Percentiles rank a stretch among this genome's conserved stretches.
Evolutionary conservation across 2,113 vertebrate genomes (phyloP).

Genomic region (Centropus bengalensis): DNA sequence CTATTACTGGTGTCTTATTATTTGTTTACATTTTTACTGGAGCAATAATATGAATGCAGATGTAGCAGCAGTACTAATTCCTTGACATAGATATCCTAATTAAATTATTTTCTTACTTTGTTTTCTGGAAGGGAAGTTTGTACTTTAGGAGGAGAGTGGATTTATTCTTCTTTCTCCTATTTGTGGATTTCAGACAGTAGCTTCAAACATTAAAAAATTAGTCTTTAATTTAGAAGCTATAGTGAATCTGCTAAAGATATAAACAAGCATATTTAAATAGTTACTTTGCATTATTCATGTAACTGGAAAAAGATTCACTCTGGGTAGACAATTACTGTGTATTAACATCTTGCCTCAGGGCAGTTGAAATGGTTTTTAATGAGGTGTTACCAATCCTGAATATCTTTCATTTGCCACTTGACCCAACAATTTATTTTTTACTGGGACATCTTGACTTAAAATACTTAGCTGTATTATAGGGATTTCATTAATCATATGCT

Average conservation of each 20-base stretch:
- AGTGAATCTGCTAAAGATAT: constrained; percentile 49
- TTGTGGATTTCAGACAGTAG: constrained; percentile 8
- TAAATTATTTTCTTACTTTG: constrained; percentile 1
- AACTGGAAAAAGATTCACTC: constrained; percentile 46
- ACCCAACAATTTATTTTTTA: constrained; percentile 63
- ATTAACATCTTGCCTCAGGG: constrained; percentile 67
- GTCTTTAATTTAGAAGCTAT: constrained; percentile 11
- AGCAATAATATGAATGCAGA: constrained; percentile 23
- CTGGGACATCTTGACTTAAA: constrained; percentile 31
- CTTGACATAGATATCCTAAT: not conserved
- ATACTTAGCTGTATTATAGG: constrained; percentile 1
- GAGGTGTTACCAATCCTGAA: constrained; percentile 67
- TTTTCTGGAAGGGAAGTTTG: not conserved
- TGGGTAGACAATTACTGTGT: constrained; percentile 68
- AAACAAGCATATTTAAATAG: constrained; percentile 58
- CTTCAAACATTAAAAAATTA: not conserved
- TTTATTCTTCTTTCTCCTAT: not conserved
- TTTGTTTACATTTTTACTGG: constrained; percentile 21
- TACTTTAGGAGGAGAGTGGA: not conserved
- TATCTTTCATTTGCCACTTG: constrained; percentile 66
- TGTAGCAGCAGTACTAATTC: constrained; percentile 16
- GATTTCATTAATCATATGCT: constrained; percentile 18
- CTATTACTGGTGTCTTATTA: not conserved
- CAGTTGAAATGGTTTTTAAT: constrained; percentile 68
- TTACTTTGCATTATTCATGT: constrained; percentile 68